Evolutionary conservation across 2,888 invertebrate genomes (phyloP), one percentile per base, ranked within the genome.

Genomic region (Augiades crinisus): DNA sequence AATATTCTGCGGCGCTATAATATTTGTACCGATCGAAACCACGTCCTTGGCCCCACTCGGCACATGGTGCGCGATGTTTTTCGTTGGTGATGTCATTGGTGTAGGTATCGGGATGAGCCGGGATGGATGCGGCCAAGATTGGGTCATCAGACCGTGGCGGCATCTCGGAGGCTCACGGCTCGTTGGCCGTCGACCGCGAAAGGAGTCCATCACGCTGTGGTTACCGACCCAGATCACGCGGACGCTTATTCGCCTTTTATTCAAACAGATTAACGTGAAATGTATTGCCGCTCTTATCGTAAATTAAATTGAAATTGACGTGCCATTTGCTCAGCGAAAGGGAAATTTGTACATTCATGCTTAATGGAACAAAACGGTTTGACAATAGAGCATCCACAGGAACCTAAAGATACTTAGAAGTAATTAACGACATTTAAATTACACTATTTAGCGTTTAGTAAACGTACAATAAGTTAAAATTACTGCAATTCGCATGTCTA

Each of bases 121-220:
- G 84, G 83, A 84, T 78, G 71, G 73, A 68, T 68, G 58, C 65
- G 72, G 72, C 78, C 86, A 88, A 88, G 88, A 88, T 85, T 81
- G 73, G 70, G 60, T 61, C 78, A 75, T 64, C 79, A 80, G 87
- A 88, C 85, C 87, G 86, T 86, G 75, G 72, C 81, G 67, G 66
- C 63, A 71, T 73, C 78, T 79, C 72, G 59, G 55, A 69, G 69
- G 63, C 73, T 62, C 78, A 82, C 77, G 86, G 78, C 79, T 85
- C 84, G 84, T 75, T 82, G 81, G 59, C 63, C 69, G 65, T 72
- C 72, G 67, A 64, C 70, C 71, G 79, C 75, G 78, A 84, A 81
- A 83, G 78, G 75, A 79, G 74, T 72, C 65, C 72, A 68, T 67
- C 68, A 57, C 59, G 50, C 56, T 59, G 67, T 69, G 72, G 64